Evolutionary conservation across 2,113 vertebrate genomes (phyloP).

Genomic region (Regulus satrapa): DNA sequence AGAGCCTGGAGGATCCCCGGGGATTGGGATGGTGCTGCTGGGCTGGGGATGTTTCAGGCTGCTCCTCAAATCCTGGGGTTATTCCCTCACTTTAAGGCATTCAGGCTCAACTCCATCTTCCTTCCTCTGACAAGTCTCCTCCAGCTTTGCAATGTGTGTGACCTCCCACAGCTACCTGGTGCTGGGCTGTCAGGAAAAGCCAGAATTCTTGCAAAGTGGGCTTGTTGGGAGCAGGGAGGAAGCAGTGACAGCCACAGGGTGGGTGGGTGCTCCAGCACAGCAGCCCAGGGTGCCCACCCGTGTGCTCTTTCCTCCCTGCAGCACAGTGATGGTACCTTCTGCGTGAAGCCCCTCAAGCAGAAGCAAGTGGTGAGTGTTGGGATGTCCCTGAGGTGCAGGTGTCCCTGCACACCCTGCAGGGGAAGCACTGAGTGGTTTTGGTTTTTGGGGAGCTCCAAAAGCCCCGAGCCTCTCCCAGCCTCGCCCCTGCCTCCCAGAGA

Average conservation of each 20-base stretch:
- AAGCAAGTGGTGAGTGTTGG: slow-evolving; percentile 90
- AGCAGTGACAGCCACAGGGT: fast-evolving
- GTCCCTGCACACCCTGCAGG: too few species aligned
- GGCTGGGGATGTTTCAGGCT: not conserved
- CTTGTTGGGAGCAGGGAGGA: not conserved
- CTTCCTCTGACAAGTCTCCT: not conserved
- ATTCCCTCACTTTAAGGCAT: not conserved
- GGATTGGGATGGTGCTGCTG: not conserved
- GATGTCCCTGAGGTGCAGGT: not conserved
- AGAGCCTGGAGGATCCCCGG: not conserved
- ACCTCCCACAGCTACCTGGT: too few species aligned
- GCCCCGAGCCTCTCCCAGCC: not conserved
- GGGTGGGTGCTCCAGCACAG: not conserved
- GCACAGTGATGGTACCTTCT: slow-evolving; percentile 94
- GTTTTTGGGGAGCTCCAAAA: not conserved
- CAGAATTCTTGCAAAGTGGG: not conserved
- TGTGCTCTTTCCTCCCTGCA: slow-evolving; percentile 49
- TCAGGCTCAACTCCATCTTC: not conserved
- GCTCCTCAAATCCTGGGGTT: not conserved
- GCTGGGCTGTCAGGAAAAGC: not conserved
- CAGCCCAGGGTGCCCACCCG: not conserved
- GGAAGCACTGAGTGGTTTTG: not conserved
- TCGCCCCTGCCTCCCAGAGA: not conserved
- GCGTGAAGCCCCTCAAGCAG: slow-evolving; percentile 97
- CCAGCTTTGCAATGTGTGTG: not conserved